phyloP scores from a whole-genome alignment of 2,113 vertebrate species.

The Chaetorhynchus papuensis region DNA sequence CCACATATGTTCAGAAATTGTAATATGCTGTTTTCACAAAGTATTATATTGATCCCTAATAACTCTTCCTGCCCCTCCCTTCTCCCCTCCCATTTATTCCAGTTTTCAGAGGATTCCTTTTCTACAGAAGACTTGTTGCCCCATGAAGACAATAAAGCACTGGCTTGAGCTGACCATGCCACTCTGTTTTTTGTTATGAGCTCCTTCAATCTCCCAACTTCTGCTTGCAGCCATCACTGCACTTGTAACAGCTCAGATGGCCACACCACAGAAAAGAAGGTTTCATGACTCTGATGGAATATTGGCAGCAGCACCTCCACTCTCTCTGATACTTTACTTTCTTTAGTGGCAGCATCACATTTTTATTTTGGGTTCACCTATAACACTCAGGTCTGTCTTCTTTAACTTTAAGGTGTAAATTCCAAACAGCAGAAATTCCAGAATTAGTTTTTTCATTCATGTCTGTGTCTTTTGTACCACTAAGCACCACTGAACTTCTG shows the following conservation, averaged over 20 bases:
- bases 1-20: background rate
- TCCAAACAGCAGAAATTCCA: background rate
- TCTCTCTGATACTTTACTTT: background rate
- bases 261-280: background rate
- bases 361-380: background rate
- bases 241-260: background rate
- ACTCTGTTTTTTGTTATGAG: background rate
- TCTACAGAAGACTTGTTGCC: background rate
- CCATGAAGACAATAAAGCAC: background rate
- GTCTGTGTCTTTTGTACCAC: background rate
- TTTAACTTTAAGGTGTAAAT: background rate
- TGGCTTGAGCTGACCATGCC: background rate
- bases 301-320: background rate
- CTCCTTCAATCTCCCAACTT: background rate
- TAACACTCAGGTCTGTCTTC: background rate
- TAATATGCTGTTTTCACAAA: background rate
- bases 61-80: accelerated
- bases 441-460: background rate
- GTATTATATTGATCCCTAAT: background rate
- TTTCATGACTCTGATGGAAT: background rate
- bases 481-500: background rate
- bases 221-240: background rate
- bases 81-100: background rate
- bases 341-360: background rate
- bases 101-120: background rate